Percentiles rank a stretch among this genome's conserved stretches.
Conservation (phyloP, 2,113 vertebrate genomes). For the Alaudala cheleensis region DNA sequence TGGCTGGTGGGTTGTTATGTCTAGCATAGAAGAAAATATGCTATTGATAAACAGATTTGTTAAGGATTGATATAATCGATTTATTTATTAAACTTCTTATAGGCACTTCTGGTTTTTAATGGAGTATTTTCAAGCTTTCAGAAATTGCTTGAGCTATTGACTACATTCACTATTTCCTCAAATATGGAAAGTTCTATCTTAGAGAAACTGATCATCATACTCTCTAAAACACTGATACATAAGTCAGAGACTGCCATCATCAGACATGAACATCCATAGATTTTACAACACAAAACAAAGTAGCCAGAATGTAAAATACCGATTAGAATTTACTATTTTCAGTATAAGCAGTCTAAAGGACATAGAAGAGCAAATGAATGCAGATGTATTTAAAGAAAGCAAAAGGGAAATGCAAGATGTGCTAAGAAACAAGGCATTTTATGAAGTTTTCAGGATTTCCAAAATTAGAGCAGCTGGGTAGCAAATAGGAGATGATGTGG, state of each 20-base stretch:
- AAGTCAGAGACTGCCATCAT: background rate
- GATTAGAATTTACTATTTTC: background rate
- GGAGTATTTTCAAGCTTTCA: background rate
- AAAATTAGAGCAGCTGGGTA: background rate
- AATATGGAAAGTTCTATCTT: background rate
- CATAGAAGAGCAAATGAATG: background rate
- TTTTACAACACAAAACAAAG: background rate
- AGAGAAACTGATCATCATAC: background rate
- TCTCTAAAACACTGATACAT: background rate
- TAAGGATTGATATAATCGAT: accelerated
- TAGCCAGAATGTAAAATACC: background rate
- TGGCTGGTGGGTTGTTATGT: background rate
- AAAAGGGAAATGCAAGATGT: background rate
- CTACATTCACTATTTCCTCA: background rate
- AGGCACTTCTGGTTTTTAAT: background rate
- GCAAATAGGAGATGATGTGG: background rate
- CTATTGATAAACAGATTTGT: background rate
- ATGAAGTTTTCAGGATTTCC: background rate
- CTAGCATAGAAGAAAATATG: background rate
- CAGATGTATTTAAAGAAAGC: background rate
- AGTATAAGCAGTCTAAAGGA: background rate
- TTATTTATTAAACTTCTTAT: background rate
- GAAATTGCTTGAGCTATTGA: background rate
- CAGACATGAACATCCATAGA: background rate
- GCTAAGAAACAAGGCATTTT: background rate